Conservation (phyloP, 1,140 invertebrate genomes). For the Drosophila littoralis region DNA sequence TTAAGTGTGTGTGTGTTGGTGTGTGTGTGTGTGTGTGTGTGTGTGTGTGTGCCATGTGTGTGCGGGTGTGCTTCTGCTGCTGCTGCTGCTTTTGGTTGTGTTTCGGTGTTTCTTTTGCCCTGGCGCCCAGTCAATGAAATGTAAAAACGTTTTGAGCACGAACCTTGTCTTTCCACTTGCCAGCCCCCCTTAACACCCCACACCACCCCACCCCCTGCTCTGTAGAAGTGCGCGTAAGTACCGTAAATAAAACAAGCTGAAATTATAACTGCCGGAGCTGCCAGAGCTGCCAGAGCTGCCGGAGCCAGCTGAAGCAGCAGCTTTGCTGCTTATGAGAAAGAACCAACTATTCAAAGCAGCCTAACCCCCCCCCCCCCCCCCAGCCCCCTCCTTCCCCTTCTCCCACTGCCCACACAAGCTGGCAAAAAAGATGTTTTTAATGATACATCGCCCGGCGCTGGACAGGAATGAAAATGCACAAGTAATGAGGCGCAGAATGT, state of each 20-base stretch:
- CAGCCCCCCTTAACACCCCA: background rate
- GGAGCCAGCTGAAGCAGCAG: slow-evolving; percentile 2
- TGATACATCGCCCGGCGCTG: slow-evolving; percentile 57
- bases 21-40: slow-evolving; percentile 28
- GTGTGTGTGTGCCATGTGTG: slow-evolving; percentile 42
- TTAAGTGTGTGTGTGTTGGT: slow-evolving; percentile 3
- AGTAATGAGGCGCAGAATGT: slow-evolving; percentile 67
- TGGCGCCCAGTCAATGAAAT: slow-evolving; percentile 71
- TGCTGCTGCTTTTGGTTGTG: slow-evolving; percentile 13
- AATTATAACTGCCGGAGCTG: slow-evolving; percentile 59
- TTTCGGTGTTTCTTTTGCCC: slow-evolving; percentile 44
- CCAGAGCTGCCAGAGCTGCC: slow-evolving; percentile 30
- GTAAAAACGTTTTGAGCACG: slow-evolving; percentile 82
- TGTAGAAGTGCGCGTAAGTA: slow-evolving; percentile 68
- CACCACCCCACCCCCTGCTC: background rate
- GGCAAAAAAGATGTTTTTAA: slow-evolving; percentile 65
- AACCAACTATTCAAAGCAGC: slow-evolving; percentile 46
- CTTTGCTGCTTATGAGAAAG: slow-evolving; percentile 12
- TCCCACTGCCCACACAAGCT: too few relatives aligned
- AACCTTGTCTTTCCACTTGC: slow-evolving; percentile 61
- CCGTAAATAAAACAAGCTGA: slow-evolving; percentile 76
- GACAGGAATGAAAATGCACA: slow-evolving; percentile 36
- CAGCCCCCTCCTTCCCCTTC: background rate
- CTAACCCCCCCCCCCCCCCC: slow-evolving; percentile 11
- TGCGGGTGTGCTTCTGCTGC: slow-evolving; percentile 36